phyloP scores from a whole-genome alignment of 2,113 vertebrate genomes.

The Mustela nigripes region DNA sequence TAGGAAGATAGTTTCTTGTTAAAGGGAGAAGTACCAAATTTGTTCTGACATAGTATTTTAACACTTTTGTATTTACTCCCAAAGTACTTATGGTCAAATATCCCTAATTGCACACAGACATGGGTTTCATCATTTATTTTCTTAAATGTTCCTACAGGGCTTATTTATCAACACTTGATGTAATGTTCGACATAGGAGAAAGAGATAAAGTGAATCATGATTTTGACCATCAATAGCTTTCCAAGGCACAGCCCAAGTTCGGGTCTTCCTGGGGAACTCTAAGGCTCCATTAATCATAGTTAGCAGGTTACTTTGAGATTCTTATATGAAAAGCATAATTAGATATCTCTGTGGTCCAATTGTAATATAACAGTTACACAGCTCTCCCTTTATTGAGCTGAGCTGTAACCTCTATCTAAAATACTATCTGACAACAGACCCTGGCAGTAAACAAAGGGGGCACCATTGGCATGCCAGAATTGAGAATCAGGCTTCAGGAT shows the following conservation, averaged over 20 bases:
- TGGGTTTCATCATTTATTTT: background rate
- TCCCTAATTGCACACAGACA: background rate
- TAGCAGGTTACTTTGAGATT: background rate
- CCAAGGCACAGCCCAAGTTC: background rate
- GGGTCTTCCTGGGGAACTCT: background rate
- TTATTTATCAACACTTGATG: background rate
- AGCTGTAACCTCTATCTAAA: background rate
- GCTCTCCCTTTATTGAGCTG: background rate
- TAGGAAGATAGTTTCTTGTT: background rate
- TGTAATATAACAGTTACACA: background rate
- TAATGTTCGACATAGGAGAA: background rate
- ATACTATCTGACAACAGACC: background rate
- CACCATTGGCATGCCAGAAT: background rate
- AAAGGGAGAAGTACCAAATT: background rate
- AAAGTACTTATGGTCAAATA: background rate
- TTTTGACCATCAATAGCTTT: background rate
- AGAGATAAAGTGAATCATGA: background rate
- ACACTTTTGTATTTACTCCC: background rate
- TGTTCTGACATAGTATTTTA: background rate
- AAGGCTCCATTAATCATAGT: background rate
- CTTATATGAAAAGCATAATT: background rate
- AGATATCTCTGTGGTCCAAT: background rate
- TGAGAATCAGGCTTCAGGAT: background rate
- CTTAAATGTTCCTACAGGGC: background rate
- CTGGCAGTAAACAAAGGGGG: background rate